A percentile compares a stretch with the other conserved stretches of the same genome.
Evolutionary conservation across 1,140 invertebrate genomes (phyloP).

Genomic region (Philopotamus ludificatus): DNA sequence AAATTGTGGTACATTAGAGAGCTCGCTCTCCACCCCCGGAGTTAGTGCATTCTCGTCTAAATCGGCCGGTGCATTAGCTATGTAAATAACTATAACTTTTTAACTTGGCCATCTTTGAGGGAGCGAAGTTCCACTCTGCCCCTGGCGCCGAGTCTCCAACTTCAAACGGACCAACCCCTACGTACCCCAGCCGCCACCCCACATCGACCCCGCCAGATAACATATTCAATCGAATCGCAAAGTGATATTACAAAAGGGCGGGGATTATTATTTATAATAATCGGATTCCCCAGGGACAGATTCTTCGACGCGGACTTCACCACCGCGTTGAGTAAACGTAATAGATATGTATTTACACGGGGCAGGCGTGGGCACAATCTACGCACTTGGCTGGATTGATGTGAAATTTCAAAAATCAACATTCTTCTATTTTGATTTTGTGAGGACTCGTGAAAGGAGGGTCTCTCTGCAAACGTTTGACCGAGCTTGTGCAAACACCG

Average conservation of each 20-base stretch:
- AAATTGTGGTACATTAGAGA: not conserved
- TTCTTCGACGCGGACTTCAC: not conserved
- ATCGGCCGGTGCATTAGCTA: conserved; percentile 30
- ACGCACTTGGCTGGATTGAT: not conserved
- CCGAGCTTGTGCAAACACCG: conserved; percentile 11
- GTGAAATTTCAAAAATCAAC: conserved; percentile 23
- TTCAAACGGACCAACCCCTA: conserved; percentile 19
- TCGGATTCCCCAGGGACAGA: conserved; percentile 8
- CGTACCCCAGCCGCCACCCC: no score
- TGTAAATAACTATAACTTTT: conserved; percentile 41
- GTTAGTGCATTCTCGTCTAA: conserved; percentile 5
- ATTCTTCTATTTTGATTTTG: no score
- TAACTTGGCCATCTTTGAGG: conserved; percentile 39
- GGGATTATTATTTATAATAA: conserved; percentile 30
- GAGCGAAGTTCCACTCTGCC: not conserved
- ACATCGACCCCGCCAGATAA: not conserved
- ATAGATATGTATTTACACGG: no score
- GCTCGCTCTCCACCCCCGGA: not conserved
- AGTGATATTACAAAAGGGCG: conserved; percentile 24
- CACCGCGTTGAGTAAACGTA: not conserved
- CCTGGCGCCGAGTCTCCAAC: not conserved
- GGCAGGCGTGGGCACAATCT: no score
- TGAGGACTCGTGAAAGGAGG: not conserved
- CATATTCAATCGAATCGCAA: conserved; percentile 20
- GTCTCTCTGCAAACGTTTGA: not conserved